Conservation (phyloP, 2,113 vertebrate genomes). For the Urocynchramus pylzowi region DNA sequence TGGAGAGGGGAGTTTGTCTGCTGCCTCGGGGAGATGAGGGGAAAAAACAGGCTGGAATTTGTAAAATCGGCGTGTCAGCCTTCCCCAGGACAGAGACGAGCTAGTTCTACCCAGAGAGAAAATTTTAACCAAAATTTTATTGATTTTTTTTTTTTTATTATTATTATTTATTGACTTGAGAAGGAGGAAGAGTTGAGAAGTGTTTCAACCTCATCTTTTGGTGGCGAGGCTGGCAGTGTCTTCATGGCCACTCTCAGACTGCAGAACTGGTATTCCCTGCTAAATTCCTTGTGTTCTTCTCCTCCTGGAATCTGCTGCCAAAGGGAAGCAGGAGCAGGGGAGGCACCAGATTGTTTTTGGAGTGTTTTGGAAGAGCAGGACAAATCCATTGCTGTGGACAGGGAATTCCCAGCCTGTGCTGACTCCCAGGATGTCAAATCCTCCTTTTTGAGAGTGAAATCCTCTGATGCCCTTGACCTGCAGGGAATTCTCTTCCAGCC, state of each 20-base stretch:
- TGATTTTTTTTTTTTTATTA: too few species aligned
- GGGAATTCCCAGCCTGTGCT: neutral
- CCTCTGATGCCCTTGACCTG: neutral
- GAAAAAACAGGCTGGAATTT: neutral
- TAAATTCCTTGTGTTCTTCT: accelerated
- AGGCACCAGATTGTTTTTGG: neutral
- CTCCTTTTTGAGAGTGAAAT: neutral
- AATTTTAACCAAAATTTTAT: neutral
- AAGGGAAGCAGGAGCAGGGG: neutral
- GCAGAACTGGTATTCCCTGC: neutral
- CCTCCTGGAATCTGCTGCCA: neutral
- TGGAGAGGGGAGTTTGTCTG: neutral
- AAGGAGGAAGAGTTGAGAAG: neutral
- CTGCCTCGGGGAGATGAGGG: neutral
- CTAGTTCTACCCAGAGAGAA: neutral
- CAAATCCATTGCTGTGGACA: accelerated
- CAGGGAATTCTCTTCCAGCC: neutral
- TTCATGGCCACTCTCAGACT: accelerated
- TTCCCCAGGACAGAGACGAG: accelerated
- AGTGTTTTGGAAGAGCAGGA: neutral
- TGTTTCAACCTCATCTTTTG: neutral
- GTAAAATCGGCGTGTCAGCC: neutral
- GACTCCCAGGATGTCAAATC: neutral
- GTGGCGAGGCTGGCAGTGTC: neutral
- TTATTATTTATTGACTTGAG: neutral